Evolutionary conservation across 2,797 vertebrate species (phyloP).

Genomic region (Gallinago solitaria): DNA sequence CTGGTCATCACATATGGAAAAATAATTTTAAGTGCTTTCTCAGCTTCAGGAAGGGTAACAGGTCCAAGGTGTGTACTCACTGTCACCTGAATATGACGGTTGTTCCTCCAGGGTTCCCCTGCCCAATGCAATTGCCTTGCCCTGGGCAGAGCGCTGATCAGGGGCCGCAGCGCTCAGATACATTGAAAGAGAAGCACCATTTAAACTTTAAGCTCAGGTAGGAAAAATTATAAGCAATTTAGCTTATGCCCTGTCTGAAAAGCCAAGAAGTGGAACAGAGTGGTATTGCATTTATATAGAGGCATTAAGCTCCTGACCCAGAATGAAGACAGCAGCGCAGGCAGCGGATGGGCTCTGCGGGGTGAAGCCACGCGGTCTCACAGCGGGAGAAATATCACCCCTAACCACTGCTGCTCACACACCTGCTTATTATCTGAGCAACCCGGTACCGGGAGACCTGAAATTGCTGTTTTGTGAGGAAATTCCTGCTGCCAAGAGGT

Average conservation of each 20-base stretch:
- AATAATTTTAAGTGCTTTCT: not conserved
- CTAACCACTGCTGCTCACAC: constrained; percentile 44
- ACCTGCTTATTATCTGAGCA: constrained; percentile 65
- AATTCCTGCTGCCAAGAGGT: constrained; percentile 56
- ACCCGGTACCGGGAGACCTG: constrained; percentile 30
- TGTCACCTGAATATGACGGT: not conserved
- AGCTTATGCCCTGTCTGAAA: constrained; percentile 25
- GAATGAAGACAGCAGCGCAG: not conserved
- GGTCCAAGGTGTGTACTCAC: not conserved
- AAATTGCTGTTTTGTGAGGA: constrained; percentile 57
- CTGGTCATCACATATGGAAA: not conserved
- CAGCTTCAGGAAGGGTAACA: not conserved
- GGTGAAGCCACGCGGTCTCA: constrained; percentile 4
- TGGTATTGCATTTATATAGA: constrained; percentile 4
- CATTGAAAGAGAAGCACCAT: not conserved
- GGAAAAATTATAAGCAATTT: constrained; percentile 22
- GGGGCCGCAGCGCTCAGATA: not conserved
- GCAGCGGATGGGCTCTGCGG: constrained; percentile 1
- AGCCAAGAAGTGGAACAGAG: not conserved
- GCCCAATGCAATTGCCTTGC: rapidly evolving
- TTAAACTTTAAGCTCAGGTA: constrained; percentile 30
- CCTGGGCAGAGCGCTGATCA: not conserved
- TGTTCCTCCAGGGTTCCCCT: not conserved
- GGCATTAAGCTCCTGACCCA: constrained; percentile 4
- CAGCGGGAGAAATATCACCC: constrained; percentile 46